Base-by-base conservation (phyloP, 2,797 vertebrate species). In the Atherinosoma microstoma region DNA sequence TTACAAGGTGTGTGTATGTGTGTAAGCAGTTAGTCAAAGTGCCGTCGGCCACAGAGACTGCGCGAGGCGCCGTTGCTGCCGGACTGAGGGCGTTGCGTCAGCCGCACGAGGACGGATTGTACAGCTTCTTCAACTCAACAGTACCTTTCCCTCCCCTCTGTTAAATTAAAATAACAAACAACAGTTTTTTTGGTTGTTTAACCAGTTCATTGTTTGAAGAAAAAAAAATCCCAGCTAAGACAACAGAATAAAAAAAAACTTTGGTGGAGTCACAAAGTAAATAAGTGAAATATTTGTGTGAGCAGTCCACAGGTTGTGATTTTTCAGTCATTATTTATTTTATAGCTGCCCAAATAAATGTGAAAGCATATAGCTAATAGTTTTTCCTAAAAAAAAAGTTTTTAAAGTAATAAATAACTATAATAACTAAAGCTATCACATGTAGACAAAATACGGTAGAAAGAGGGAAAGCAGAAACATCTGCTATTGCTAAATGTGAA, bases 61-160 rank as follows among this genome's bases (percentile, higher is more conserved):
- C 79, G 6, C 22, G 69, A 59, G 79, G n/a, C 16, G 24, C 32
- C 9, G 51, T 30, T 1, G 63, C 24, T 18, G 15, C 58, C 0
- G 57, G 38, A 9, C 16, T 0, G 11, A 7, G 16, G 1, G 32
- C 61, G 1, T 75, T 81, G 76, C 67, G 78, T 88, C 86, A 83
- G 42, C 54, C 20, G 47, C 57, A 2, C 0, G 65, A 47, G 22
- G 35, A 51, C 58, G 0, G 40, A 56, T 12, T 2, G 16, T 7
- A n/a, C 24, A 35, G 6, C 53, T 13, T 15, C 2, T 4, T 0
- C 30, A 0, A 2, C 11, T 64, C 27, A 32, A n/a, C 20, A 35
- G 2, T 0, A 34, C 15, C 22, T 3, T 13, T 42, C 15, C n/a
- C 32, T 22, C 27, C 34, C 47, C n/a, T 51, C 18, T 51, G n/a